Percentiles rank a stretch among this genome's conserved stretches.
These are phyloP conservation scores for Drosophila repleta DNA, from an alignment of 1,140 invertebrate genomes.

Conservation along the genomic window DNA sequence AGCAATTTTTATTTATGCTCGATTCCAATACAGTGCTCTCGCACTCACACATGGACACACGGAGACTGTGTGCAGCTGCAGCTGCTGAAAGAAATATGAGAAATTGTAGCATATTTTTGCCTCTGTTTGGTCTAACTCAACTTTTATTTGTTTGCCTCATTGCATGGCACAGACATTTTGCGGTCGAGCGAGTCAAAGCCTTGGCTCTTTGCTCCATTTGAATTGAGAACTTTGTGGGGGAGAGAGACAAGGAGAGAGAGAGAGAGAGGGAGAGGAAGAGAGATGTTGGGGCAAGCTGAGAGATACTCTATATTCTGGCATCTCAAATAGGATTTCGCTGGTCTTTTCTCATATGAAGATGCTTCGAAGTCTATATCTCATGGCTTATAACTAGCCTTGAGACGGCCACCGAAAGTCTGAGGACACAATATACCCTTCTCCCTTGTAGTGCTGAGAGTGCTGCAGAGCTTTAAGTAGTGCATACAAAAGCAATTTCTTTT, in stretches of 20 bases:
- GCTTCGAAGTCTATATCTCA: no score
- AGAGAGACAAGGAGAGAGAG: not conserved
- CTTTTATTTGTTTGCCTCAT: slow-evolving; percentile 79
- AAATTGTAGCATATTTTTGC: slow-evolving; percentile 79
- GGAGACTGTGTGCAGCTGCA: slow-evolving; percentile 26
- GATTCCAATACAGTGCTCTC: slow-evolving; percentile 42
- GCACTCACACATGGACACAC: slow-evolving; percentile 14
- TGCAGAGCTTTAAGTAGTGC: slow-evolving; percentile 13
- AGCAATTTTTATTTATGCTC: slow-evolving; percentile 77
- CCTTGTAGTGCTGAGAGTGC: not conserved
- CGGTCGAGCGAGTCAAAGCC: slow-evolving; percentile 72
- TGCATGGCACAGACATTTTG: slow-evolving; percentile 74
- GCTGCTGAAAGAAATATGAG: slow-evolving; percentile 63
- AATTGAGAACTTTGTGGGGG: slow-evolving; percentile 26
- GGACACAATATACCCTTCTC: not conserved
- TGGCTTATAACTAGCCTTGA: no score
- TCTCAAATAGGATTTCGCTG: not conserved
- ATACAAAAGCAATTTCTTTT: slow-evolving; percentile 34
- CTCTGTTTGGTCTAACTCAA: slow-evolving; percentile 65
- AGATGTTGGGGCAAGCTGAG: not conserved
- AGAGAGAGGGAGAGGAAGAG: not conserved
- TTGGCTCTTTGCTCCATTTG: slow-evolving; percentile 42
- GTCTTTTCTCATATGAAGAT: not conserved
- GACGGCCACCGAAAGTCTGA: no score
- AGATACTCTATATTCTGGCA: slow-evolving; percentile 3